Percentiles rank a stretch among this genome's conserved stretches.
phyloP scores from a whole-genome alignment of 2,888 invertebrate species.

The Halocaridina rubra region DNA sequence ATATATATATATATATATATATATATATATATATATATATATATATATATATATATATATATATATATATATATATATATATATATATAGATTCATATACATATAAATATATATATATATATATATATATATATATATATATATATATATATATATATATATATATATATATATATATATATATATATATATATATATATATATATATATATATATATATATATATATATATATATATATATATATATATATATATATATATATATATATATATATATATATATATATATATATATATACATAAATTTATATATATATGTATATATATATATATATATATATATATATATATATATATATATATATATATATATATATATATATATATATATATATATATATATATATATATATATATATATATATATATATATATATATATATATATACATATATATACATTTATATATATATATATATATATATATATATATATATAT shows the following conservation, averaged over 20 bases:
- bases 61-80: neutral
- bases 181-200: neutral
- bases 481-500: neutral
- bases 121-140: neutral
- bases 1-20: neutral
- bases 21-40: neutral
- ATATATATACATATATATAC: neutral
- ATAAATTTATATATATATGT: neutral
- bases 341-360: neutral
- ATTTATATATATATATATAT: neutral
- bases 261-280: neutral
- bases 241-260: too few species aligned
- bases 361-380: neutral
- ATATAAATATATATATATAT: neutral
- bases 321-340: neutral
- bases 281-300: too few species aligned
- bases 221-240: neutral
- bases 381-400: neutral
- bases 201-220: neutral
- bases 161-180: neutral
- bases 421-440: slow-evolving; percentile 14
- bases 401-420: neutral
- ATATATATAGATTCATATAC: neutral
- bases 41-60: neutral
- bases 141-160: neutral